These are phyloP conservation scores for Cacatua alba DNA, from an alignment of 2,113 vertebrate species.

Conservation along the genomic window DNA sequence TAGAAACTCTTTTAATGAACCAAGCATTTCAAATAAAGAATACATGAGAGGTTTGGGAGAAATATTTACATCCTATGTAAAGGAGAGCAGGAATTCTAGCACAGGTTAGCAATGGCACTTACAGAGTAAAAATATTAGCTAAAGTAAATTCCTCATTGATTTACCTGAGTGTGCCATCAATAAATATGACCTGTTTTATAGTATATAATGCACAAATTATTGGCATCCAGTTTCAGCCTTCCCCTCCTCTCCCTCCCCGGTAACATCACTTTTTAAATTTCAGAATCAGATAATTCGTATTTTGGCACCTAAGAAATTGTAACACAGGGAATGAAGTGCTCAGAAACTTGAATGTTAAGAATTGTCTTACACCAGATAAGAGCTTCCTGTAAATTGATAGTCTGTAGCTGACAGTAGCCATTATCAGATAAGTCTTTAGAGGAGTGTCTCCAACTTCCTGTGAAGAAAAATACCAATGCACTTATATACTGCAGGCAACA, in stretches of 20 bases:
- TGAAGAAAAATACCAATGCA: conserved; percentile 17
- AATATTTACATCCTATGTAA: conserved; percentile 10
- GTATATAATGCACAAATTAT: background rate
- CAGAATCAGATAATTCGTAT: background rate
- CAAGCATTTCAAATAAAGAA: conserved; percentile 36
- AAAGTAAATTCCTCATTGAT: background rate
- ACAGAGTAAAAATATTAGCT: background rate
- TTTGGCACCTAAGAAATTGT: background rate
- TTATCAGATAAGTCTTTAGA: conserved; percentile 52
- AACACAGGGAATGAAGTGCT: background rate
- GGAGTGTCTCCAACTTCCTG: background rate
- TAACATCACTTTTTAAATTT: background rate
- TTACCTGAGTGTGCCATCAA: background rate
- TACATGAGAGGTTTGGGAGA: background rate
- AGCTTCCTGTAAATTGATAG: conserved; percentile 12
- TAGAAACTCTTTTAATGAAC: background rate
- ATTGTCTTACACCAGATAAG: conserved; percentile 15
- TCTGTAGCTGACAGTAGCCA: conserved; percentile 20
- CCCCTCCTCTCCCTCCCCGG: background rate
- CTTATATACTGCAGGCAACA: background rate
- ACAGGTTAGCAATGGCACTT: background rate
- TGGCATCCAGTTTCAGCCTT: background rate
- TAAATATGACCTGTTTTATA: background rate
- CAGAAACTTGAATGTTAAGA: conserved; percentile 1
- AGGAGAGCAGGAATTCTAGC: background rate